These are phyloP conservation scores for Calycopis cecrops DNA, from an alignment of 1,140 invertebrate species.

Conservation along the genomic window DNA sequence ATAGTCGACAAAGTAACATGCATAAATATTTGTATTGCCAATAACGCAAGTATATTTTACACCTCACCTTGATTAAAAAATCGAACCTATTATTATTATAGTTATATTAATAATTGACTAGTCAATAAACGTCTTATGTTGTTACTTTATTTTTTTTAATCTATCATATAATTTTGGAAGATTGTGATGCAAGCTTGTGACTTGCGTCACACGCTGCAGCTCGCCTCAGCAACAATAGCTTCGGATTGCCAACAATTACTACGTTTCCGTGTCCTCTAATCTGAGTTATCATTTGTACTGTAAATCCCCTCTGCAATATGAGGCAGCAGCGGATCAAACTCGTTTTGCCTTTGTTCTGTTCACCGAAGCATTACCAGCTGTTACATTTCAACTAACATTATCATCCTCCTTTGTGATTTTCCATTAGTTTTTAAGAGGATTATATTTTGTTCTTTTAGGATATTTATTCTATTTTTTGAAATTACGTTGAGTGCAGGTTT, in stretches of 20 bases:
- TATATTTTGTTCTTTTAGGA: constrained; percentile 22
- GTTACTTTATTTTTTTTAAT: too few relatives aligned
- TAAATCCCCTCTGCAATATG: constrained; percentile 33
- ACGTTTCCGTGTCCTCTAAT: constrained; percentile 37
- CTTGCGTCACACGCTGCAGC: constrained; percentile 20
- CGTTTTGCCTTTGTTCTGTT: constrained; percentile 28
- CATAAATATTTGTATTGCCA: too few relatives aligned
- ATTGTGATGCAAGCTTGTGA: not conserved
- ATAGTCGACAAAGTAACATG: too few relatives aligned
- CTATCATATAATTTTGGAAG: too few relatives aligned
- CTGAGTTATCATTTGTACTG: constrained; percentile 36
- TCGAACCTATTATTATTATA: too few relatives aligned
- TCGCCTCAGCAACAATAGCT: constrained; percentile 32
- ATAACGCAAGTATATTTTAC: too few relatives aligned
- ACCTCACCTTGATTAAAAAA: too few relatives aligned
- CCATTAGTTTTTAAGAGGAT: constrained; percentile 15
- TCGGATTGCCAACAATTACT: constrained; percentile 40
- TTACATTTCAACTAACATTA: constrained; percentile 21
- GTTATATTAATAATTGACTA: too few relatives aligned
- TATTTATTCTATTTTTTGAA: constrained; percentile 13
- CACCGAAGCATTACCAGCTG: constrained; percentile 22
- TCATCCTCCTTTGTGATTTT: constrained; percentile 15
- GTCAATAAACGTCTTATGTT: too few relatives aligned
- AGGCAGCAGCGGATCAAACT: constrained; percentile 33
- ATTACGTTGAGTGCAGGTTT: too few relatives aligned